A percentile compares a stretch with the other conserved stretches of the same genome.
These are phyloP conservation scores for Watsonalla binaria DNA, from an alignment of 2,888 invertebrate genomes.

Conservation along the genomic window DNA sequence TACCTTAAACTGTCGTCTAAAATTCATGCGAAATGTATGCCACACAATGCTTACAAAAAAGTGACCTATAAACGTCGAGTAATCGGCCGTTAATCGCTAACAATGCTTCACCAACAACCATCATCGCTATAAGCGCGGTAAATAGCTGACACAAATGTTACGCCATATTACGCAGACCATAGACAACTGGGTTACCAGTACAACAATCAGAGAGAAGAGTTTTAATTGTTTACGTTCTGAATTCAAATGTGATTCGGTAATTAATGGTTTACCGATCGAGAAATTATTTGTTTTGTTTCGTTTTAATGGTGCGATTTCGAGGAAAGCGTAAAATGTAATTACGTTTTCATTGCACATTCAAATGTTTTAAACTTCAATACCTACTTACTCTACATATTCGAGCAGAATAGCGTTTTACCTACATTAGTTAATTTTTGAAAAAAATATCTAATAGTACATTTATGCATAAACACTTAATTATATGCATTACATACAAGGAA, in stretches of 20 bases:
- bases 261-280: not conserved
- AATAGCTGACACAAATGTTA: slow-evolving; percentile 31
- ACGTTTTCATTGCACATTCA: slow-evolving; percentile 12
- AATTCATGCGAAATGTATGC: not conserved
- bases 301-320: not conserved
- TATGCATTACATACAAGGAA: too few relatives aligned
- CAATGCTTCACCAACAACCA: slow-evolving; percentile 4
- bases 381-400: too few relatives aligned
- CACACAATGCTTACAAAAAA: not conserved
- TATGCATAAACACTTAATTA: too few relatives aligned
- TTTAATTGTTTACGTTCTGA: slow-evolving; percentile 15
- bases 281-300: not conserved
- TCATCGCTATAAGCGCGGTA: slow-evolving; percentile 1
- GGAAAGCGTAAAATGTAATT: slow-evolving; percentile 7
- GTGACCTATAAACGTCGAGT: not conserved
- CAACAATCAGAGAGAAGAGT: slow-evolving; percentile 17
- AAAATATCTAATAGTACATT: too few relatives aligned
- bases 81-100: slow-evolving; percentile 3
- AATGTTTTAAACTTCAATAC: too few relatives aligned
- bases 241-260: slow-evolving; percentile 6
- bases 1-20: too few relatives aligned
- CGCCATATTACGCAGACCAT: slow-evolving; percentile 29
- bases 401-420: too few relatives aligned
- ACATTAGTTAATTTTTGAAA: too few relatives aligned
- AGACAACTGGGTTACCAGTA: slow-evolving; percentile 31